Conservation (phyloP, 2,113 vertebrate genomes). For the human (Homo sapiens) region GRCh38 chr12:72663001-72663500, state of each 20-base stretch:
- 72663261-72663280: slow-evolving; percentile 66
- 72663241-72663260: slow-evolving; percentile 72
- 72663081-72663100: slow-evolving; percentile 89
- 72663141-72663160: slow-evolving; percentile 92
- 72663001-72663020: slow-evolving; percentile 30
- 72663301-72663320: slow-evolving; percentile 67
- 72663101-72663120: slow-evolving; percentile 94
- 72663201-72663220: not conserved
- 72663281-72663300: slow-evolving; percentile 73
- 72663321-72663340: slow-evolving; percentile 15
- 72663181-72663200: slow-evolving; percentile 87
- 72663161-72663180: slow-evolving; percentile 97
- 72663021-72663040: slow-evolving; percentile 68
- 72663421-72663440: slow-evolving; percentile 74
- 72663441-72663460: slow-evolving; percentile 78
- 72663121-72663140: slow-evolving; percentile 97
- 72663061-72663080: slow-evolving; percentile 92
- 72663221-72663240: slow-evolving; percentile 70
- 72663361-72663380: slow-evolving; percentile 65
- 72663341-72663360: slow-evolving; percentile 75
- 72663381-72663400: slow-evolving; percentile 41
- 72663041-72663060: slow-evolving; percentile 91
- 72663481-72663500: slow-evolving; percentile 87
- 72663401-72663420: slow-evolving; percentile 74
- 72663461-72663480: slow-evolving; percentile 78